Evolutionary conservation across 2,888 invertebrate genomes (phyloP), one percentile per base, ranked within the genome.

Genomic region (Nipponacmea schrenckii): DNA sequence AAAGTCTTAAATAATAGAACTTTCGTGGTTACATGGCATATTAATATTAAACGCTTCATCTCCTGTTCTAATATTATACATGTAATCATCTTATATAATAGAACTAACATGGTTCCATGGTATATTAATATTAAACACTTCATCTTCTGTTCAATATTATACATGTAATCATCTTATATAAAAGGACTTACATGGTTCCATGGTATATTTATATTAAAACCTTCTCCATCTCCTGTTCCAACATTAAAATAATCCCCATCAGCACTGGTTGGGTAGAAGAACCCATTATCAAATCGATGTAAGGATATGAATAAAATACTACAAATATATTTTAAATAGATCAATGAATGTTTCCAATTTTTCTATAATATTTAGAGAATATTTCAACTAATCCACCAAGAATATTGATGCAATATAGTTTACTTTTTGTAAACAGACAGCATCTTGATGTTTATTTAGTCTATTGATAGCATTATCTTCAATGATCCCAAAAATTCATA

Each of bases 181-280:
- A 27, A 8, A 12, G 39, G 17, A 20, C 48, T 15, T 74, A 83
- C 84, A 72, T 75, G 65, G 56, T 80, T 76, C 82, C 83, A 84
- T 0, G 98, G 96, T 83, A 99, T 93, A 87, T 99, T 98, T 50
- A 98, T 93, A 85, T 95, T 97, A 89, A 91, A 85, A 2, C 97
- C 89, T 46, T 78, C 75, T 24, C 88, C 88, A 27, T 73, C 77
- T 92, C 94, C 81, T 87, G 89, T 17, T 94, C 97, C 72, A 92
- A 93, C 68, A 91, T 91, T 72, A 90, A 91, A 72, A 66, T 78
- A 74, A 68, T 82, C 76, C 81, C 92, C 92, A 88, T 94, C 92
- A 0, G 91, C 92, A 79, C 93, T 93, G 45, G 90, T 90, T 0
- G 94, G 98, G 89, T 96, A 98, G 90, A 96, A 98, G n/a, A 91